Base-by-base conservation (phyloP, 2,113 vertebrate species). In the Pteronura brasiliensis region DNA sequence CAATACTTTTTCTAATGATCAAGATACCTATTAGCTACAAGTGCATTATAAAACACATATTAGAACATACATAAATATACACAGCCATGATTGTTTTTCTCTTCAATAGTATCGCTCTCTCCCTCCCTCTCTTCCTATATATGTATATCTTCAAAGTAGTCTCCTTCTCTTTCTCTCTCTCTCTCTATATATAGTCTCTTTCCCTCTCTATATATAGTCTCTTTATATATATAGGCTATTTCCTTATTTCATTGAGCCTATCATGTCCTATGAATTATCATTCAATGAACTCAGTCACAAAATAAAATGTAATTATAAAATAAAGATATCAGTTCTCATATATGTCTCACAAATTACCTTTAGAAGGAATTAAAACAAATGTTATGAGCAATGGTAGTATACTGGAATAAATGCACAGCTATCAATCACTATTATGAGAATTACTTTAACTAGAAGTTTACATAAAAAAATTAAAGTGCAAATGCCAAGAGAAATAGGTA, bases 401-500 rank as follows among this genome's bases (percentile, higher is more conserved):
- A 55, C 17, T 72, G n/a, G 27, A 89, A 44, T 79, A 87, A 91
- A 88, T 36, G 76, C 10, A 81, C 1, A 61, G 7, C n/a, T 88
- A 74, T 61, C 34, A 59, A 74, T 67, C 39, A 65, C 34, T 95
- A 74, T 61, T 93, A 69, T n/a, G 29, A 85, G 18, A 27, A 83
- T 49, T 18, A 94, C 69, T 96, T 90, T 69, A 87, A 86, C 18
- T 86, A 27, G 18, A 95, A 52, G 13, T 87, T 87, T 79, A 90
- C 20, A 94, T 52, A 23, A 67, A 85, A 85, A 90, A 77, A 80
- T 59, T 25, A 4, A 39, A 80, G 52, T 57, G 47, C 17, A 93
- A 93, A 95, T 86, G 15, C 18, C 39, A 80, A 76, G 57, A 86
- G 39, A 97, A 97, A 91, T 8, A 93, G 20, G n/a, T 17, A 79